phyloP scores from a whole-genome alignment of 1,140 invertebrate genomes.

The Pemphigus obesinymphae region DNA sequence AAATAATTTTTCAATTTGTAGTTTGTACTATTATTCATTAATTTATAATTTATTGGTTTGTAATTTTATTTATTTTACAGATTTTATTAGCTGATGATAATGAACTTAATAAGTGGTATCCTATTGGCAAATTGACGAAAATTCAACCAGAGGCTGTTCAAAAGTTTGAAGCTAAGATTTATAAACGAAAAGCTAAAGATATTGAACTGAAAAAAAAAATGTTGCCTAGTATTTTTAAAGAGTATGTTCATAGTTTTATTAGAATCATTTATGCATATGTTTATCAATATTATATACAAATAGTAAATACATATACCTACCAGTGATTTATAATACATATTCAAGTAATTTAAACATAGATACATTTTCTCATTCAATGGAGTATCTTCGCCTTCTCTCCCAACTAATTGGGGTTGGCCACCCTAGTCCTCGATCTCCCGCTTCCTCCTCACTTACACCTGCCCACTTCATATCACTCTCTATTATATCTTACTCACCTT shows the following conservation, averaged over 20 bases:
- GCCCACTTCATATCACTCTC: no score
- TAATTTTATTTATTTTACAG: slow-evolving; percentile 52
- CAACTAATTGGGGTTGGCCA: no score
- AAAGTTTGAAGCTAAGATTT: slow-evolving; percentile 71
- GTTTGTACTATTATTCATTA: no score
- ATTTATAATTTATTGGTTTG: background rate
- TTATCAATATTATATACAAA: background rate
- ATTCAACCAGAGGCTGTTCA: slow-evolving; percentile 74
- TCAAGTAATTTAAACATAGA: no score
- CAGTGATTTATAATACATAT: no score
- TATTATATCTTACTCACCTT: no score
- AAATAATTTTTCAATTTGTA: no score
- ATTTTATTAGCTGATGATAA: slow-evolving; percentile 85
- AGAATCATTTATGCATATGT: background rate
- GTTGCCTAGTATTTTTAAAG: slow-evolving; percentile 72
- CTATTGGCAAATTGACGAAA: slow-evolving; percentile 83
- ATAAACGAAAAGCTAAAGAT: slow-evolving; percentile 69
- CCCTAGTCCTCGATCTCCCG: no score
- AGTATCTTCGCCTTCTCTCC: no score
- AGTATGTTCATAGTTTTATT: slow-evolving; percentile 21
- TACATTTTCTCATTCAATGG: no score
- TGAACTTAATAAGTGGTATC: slow-evolving; percentile 92
- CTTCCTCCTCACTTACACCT: no score
- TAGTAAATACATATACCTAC: no score
- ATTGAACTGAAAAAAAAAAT: slow-evolving; percentile 72